Conservation (phyloP, 2,113 vertebrate genomes). For the Cisticola juncidis region DNA sequence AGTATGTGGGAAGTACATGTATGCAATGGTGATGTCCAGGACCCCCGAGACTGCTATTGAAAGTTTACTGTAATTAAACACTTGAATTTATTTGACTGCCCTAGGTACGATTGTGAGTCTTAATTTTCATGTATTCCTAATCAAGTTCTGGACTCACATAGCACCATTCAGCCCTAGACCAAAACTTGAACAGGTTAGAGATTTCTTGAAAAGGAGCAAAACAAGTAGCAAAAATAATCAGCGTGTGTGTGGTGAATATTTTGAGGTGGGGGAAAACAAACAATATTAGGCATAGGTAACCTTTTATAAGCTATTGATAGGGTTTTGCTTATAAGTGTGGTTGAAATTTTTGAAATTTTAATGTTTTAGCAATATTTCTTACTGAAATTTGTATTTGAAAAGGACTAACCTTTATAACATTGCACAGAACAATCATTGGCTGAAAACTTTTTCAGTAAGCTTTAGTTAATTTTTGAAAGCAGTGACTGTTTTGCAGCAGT, state of each 20-base stretch:
- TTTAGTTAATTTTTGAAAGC: not conserved
- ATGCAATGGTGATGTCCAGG: not conserved
- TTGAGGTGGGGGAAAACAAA: not conserved
- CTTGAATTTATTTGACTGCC: not conserved
- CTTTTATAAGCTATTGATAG: not conserved
- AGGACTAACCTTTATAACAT: not conserved
- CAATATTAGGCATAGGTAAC: not conserved
- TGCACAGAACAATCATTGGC: not conserved
- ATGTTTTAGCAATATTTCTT: not conserved
- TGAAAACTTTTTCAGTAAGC: not conserved
- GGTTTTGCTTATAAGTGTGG: not conserved
- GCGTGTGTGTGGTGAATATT: not conserved
- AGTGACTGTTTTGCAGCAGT: not conserved
- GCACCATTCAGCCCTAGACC: not conserved
- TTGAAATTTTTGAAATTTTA: not conserved
- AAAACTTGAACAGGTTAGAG: not conserved
- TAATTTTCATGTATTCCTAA: not conserved
- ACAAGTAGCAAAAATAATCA: not conserved
- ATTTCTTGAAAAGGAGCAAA: not conserved
- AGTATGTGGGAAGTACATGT: not conserved
- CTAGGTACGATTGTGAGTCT: not conserved
- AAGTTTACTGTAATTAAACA: not conserved
- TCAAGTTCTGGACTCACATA: not conserved
- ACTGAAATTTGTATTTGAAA: not conserved
- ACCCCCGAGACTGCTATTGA: not conserved